Base-by-base conservation (phyloP, 2,888 invertebrate species). In the Eupithecia exiguata region DNA sequence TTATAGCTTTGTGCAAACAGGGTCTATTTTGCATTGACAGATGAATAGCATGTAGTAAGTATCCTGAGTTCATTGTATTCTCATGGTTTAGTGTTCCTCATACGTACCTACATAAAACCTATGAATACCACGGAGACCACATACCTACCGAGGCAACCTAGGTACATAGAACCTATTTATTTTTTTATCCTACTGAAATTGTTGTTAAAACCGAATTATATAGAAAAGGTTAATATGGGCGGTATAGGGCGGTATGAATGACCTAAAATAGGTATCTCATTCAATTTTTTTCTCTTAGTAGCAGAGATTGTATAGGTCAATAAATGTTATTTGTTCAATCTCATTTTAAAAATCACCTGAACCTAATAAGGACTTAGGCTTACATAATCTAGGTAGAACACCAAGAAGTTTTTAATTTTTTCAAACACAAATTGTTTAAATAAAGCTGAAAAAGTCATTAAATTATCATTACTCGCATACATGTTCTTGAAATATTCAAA, bases 1-100 rank as follows among this genome's bases (percentile, higher is more conserved):
- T 74, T 76, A 78, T 63, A 53, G 14, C 69, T 71, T 74, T 70
- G 72, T 70, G 53, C 65, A 53, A 65, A 70, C 36, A 46, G 21
- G 68, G n/a, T 66, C 21, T 36, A 36, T 21, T 66, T 40, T 66
- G 40, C 66, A 49, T 16, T 49, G 49, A 18, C 25, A 25, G 43
- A 18, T 67, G 46, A 25, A 68, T 49, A 46, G 18, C 21, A 58
- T 53, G 46, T 67, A 67, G 1, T 16, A 30, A 30, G 43, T 21
- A 36, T 38, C n/a, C 63, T 21, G 66, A 66, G 66, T 66, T 66
- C 66, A 66, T 66, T 66, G 66, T 25, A 66, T 66, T 38, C 25
- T 38, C 21, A 18, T 35, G 62, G 40, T 65, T 36, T 65, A 65
- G 65, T 43, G 4, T 40, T 12, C 25, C 18, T 35, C 7, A 9